Conservation (phyloP, 1,140 invertebrate genomes). For the Brachionus koreanus region DNA sequence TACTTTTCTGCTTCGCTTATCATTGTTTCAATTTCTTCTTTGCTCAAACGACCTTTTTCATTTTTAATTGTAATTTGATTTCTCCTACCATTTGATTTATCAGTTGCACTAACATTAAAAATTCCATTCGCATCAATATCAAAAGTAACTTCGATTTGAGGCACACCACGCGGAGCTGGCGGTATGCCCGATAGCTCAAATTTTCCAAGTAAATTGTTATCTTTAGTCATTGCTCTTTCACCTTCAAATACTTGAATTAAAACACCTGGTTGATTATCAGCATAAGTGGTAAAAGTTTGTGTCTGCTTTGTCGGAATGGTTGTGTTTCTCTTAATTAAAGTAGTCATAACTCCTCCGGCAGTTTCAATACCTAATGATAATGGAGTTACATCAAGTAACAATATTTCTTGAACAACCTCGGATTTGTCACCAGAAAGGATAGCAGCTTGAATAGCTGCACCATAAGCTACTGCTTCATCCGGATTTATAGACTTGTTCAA, state of each 20-base stretch:
- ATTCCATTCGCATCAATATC: slow-evolving; percentile 65
- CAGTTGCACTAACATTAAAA: slow-evolving; percentile 60
- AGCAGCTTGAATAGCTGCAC: slow-evolving; percentile 73
- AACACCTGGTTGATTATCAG: slow-evolving; percentile 85
- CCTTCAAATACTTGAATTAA: slow-evolving; percentile 71
- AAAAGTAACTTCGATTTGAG: slow-evolving; percentile 70
- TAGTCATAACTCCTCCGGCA: slow-evolving; percentile 92
- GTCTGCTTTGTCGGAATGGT: slow-evolving; percentile 92
- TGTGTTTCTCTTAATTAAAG: slow-evolving; percentile 88
- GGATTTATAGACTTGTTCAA: slow-evolving; percentile 78
- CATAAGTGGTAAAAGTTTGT: slow-evolving; percentile 91
- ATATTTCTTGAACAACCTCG: slow-evolving; percentile 80
- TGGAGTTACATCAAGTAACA: slow-evolving; percentile 87
- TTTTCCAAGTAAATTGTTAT: slow-evolving; percentile 79
- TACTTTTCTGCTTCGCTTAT: slow-evolving; percentile 93
- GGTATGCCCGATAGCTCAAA: slow-evolving; percentile 90
- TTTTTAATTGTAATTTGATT: slow-evolving; percentile 98
- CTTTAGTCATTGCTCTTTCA: slow-evolving; percentile 65
- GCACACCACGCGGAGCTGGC: slow-evolving; percentile 86
- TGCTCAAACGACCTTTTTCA: slow-evolving; percentile 86
- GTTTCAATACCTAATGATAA: slow-evolving; percentile 93
- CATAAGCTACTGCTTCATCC: slow-evolving; percentile 80
- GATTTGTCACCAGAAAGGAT: slow-evolving; percentile 90
- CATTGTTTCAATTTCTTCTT: slow-evolving; percentile 96
- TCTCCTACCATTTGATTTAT: slow-evolving; percentile 79